phyloP scores from a whole-genome alignment of 2,888 invertebrate genomes.

The Bedellia somnulentella region DNA sequence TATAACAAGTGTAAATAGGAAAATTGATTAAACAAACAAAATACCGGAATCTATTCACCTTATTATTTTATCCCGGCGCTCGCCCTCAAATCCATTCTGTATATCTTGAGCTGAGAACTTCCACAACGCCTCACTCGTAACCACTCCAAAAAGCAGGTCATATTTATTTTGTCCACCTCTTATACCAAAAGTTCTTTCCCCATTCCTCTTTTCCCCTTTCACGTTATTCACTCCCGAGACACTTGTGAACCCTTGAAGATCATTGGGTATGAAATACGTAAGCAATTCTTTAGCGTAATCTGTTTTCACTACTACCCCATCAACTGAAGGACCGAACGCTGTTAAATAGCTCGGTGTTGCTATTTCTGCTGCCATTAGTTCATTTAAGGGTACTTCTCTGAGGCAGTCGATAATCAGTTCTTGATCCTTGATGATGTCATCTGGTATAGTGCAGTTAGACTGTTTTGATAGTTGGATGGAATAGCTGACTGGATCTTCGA shows the following conservation, averaged over 20 bases:
- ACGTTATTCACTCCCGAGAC: constrained; percentile 59
- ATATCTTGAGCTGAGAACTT: constrained; percentile 85
- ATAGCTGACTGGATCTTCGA: constrained; percentile 83
- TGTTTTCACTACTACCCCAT: constrained; percentile 90
- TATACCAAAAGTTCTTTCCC: constrained; percentile 62
- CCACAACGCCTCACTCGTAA: constrained; percentile 89
- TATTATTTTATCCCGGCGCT: constrained; percentile 84
- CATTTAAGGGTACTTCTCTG: constrained; percentile 72
- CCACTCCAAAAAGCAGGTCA: constrained; percentile 89
- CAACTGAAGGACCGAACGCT: constrained; percentile 91
- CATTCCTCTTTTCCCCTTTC: constrained; percentile 64
- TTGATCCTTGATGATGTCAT: constrained; percentile 79
- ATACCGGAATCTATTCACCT: constrained; percentile 48
- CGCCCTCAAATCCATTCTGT: constrained; percentile 86
- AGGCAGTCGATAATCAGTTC: constrained; percentile 85
- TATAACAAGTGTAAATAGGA: no score
- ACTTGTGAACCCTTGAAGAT: constrained; percentile 65
- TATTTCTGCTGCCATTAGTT: constrained; percentile 75
- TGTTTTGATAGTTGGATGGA: constrained; percentile 80
- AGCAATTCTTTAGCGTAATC: constrained; percentile 81
- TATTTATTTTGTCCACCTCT: constrained; percentile 67
- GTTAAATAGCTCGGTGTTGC: constrained; percentile 80
- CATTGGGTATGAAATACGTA: constrained; percentile 70
- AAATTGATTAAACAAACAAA: constrained; percentile 47
- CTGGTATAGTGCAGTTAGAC: constrained; percentile 81